A percentile compares a stretch with the other conserved stretches of the same genome.
Evolutionary conservation across 35 echinoderm and acorn worm species (phyloP).

Genomic region (Hemicentrotus pulcherrimus): DNA sequence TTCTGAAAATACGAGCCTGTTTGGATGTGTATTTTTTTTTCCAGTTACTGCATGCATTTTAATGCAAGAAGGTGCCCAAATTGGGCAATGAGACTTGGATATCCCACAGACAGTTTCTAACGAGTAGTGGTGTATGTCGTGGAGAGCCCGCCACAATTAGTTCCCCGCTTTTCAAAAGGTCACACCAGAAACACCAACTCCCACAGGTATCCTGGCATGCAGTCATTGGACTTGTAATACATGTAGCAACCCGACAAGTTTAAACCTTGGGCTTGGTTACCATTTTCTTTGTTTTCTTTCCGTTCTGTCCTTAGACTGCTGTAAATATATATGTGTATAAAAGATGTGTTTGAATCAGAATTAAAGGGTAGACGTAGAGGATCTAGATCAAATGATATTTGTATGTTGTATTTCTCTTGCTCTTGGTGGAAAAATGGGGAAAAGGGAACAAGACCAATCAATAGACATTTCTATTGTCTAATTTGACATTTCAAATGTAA

Average conservation of each 20-base stretch:
- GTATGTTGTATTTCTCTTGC: constrained; percentile 12
- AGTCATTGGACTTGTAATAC: not conserved
- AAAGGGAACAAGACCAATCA: not conserved
- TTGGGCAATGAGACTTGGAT: too few relatives aligned
- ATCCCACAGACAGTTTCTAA: too few relatives aligned
- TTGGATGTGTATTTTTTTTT: not conserved
- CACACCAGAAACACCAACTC: not conserved
- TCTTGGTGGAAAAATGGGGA: not conserved
- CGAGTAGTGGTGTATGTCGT: too few relatives aligned
- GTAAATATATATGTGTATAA: constrained; percentile 14
- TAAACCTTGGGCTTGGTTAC: not conserved
- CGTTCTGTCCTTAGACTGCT: not conserved
- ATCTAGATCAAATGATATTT: not conserved
- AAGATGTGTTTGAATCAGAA: not conserved
- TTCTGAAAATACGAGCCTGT: not conserved
- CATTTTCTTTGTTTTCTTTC: not conserved
- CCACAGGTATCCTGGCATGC: not conserved
- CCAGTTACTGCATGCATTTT: too few relatives aligned
- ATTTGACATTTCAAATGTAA: not conserved
- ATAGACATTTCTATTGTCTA: not conserved
- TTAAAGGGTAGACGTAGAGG: not conserved
- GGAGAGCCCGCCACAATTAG: not conserved
- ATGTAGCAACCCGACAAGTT: not conserved
- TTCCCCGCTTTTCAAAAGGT: not conserved
- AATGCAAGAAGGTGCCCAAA: too few relatives aligned